Base-by-base conservation (phyloP, 1,140 invertebrate species). In the Thaumatotibia leucotreta region DNA sequence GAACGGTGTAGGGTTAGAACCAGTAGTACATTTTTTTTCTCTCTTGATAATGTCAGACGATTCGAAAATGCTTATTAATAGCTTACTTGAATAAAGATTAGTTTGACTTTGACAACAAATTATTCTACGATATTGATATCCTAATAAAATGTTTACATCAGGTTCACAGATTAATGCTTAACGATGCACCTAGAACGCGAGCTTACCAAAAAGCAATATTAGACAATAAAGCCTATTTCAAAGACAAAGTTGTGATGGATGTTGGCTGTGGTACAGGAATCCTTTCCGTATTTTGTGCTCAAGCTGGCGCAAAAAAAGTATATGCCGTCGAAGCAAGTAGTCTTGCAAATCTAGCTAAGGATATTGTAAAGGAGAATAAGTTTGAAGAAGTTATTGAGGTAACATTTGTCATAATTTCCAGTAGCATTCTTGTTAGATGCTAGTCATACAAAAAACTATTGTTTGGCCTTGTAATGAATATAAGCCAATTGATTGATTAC, bases 221-320 rank as follows among this genome's bases (percentile, higher is more conserved):
- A 31, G 92, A 94, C 39, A 98, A 98, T 74, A 89, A 85, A 70
- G 73, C 83, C 1, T 83, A 92, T 64, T 94, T 96, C 68, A 90
- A 92, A 81, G 94, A 94, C 58, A 98, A 97, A 92, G 90, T 94
- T 35, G 96, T 99, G 14, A 92, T 99, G 76, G 99, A 99, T 92
- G 95, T 99, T 63, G 99, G 99, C 11, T 98, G 98, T 88, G 99
- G 99, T 1, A 99, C 98, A 29, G 98, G 95, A 24, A 99, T 99
- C 79, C 92, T 99, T 8, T 99, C 98, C 17, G 95, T 99, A 93
- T 99, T 99, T 93, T 97, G 97, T 83, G 98, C 97, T 14, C 95
- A 97, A 90, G 97, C 97, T 64, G 98, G 98, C 29, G 98, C 98
- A 49, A 93, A 94, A 49, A 96, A 96, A 92, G 98, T 99, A 5